Base-by-base conservation (phyloP, 1,140 invertebrate species). In the Ostrea denselamellosa region DNA sequence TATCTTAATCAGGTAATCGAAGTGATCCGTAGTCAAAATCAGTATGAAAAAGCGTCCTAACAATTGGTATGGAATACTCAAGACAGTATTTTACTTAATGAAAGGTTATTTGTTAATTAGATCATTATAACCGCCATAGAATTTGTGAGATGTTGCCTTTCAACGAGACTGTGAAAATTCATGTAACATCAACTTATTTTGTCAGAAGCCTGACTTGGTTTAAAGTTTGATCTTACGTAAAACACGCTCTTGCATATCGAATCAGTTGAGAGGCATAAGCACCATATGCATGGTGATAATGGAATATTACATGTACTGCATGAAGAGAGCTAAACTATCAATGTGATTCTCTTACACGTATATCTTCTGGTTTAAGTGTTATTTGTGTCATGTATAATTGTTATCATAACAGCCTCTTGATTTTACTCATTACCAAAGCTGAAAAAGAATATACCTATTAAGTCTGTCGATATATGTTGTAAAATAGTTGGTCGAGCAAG, bases 381-480 rank as follows among this genome's bases (percentile, higher is more conserved):
- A 12, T 58, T 58, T 58, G 12, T 58, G 56, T 58, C 2, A 58
- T 19, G 19, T 17, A 44, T 44, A 44, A 5, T 44, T 44, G 2
- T 44, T 44, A n/a, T n/a, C n/a, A 44, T 44, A 44, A 44, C 34
- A 44, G 1, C 34, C 34, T 44, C 34, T 44, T 44, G 5, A 44
- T 44, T 44, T 44, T 44, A 44, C 34, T 44, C 34, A 44, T 44
- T 44, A 44, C 34, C 5, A 44, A 44, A 44, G 34, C 34, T 44
- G 34, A 44, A 34, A 52, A 22, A 83, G 44, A 22, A 52, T 52
- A 17, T 53, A 52, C 53, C 28, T n/a, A 2, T 83, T 83, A 9
- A 83, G 44, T 83, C n/a, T 83, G 53, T 83, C 19, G n/a, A 83
- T 83, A 19, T n/a, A 52, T n/a, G 82, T 22, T 3, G 51, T 54